These are phyloP conservation scores for Hipposideros larvatus DNA, from an alignment of 2,797 vertebrate species.

Conservation along the genomic window DNA sequence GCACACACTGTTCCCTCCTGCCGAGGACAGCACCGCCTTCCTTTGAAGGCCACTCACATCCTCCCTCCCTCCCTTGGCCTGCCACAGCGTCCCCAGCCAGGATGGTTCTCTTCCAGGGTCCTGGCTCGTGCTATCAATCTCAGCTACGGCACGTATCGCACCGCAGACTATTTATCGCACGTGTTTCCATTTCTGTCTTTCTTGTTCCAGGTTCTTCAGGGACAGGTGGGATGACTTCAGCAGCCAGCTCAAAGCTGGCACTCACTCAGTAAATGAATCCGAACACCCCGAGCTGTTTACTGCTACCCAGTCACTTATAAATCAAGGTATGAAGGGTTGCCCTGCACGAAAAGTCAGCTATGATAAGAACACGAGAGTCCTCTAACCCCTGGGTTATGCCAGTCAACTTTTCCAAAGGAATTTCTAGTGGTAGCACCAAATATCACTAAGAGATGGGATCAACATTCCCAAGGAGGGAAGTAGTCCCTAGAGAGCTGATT, in stretches of 20 bases:
- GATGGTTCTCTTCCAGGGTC: not conserved
- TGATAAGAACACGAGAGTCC: not conserved
- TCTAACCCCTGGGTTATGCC: not conserved
- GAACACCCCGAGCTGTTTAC: not conserved
- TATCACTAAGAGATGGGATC: not conserved
- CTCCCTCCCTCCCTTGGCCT: fast-evolving
- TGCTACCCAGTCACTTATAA: not conserved
- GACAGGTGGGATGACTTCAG: not conserved
- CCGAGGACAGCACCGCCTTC: not conserved
- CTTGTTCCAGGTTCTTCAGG: not conserved
- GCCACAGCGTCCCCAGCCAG: no score
- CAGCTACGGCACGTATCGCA: fast-evolving
- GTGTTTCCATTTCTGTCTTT: not conserved
- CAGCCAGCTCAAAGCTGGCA: not conserved
- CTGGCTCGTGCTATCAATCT: not conserved
- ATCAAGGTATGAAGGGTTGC: not conserved
- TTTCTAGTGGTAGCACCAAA: not conserved
- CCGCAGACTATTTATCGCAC: not conserved
- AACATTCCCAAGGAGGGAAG: not conserved
- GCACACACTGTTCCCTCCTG: not conserved
- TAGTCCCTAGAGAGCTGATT: not conserved
- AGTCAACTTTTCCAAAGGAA: not conserved
- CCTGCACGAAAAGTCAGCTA: not conserved
- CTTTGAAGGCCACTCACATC: not conserved
- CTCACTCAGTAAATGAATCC: not conserved